Conservation (phyloP, 2,797 vertebrate species). For the Anabas testudineus region DNA sequence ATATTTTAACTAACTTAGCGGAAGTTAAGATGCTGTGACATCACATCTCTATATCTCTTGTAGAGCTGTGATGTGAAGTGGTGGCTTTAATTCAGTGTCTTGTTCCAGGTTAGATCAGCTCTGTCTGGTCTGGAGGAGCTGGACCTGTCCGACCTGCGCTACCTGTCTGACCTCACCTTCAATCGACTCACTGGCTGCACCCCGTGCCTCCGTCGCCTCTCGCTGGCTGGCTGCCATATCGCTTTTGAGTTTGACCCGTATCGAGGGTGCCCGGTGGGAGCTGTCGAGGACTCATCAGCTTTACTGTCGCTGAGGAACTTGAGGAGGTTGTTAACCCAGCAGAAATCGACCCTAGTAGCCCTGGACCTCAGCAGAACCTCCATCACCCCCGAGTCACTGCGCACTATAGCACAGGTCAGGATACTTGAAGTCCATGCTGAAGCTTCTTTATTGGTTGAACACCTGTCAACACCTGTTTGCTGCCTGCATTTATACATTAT, state of each 20-base stretch:
- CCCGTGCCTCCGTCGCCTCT: constrained; percentile 78
- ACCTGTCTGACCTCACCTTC: constrained; percentile 88
- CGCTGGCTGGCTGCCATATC: constrained; percentile 88
- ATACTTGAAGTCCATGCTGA: constrained; percentile 10
- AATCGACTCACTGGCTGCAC: constrained; percentile 86
- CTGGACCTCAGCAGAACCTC: constrained; percentile 88
- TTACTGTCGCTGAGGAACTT: constrained; percentile 86
- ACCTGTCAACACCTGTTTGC: too few species aligned
- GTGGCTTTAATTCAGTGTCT: too few species aligned
- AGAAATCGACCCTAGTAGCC: constrained; percentile 72
- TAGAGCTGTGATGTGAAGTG: too few species aligned
- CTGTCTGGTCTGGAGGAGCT: constrained; percentile 81
- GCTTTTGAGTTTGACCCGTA: constrained; percentile 86
- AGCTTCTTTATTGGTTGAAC: not conserved
- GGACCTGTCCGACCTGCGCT: constrained; percentile 81
- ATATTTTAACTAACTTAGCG: too few species aligned
- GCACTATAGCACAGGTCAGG: constrained; percentile 80
- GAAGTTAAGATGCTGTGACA: too few species aligned
- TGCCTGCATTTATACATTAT: not conserved
- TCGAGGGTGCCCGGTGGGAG: constrained; percentile 66
- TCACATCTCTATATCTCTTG: too few species aligned
- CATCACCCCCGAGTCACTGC: constrained; percentile 84
- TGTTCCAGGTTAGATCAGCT: constrained; percentile 68
- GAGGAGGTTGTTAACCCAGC: constrained; percentile 78
- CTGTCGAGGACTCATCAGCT: constrained; percentile 76